A percentile compares a stretch with the other conserved stretches of the same genome.
Conservation (phyloP, 2,888 invertebrate genomes). For the Cephonodes hylas region DNA sequence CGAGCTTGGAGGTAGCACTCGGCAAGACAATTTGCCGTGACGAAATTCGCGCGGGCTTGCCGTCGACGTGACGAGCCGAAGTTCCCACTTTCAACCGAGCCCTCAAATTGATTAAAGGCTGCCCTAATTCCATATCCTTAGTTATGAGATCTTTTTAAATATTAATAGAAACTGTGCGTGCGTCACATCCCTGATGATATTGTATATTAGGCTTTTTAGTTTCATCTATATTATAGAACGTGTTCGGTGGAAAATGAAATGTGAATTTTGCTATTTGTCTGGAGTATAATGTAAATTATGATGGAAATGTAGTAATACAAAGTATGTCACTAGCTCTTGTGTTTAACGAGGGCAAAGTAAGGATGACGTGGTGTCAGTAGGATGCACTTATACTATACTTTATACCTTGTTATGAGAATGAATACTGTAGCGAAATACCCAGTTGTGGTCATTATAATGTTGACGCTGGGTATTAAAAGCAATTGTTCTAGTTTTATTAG, state of each 20-base stretch:
- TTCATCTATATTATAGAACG: neutral
- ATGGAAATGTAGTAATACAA: neutral
- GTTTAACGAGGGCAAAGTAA: neutral
- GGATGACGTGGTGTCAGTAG: neutral
- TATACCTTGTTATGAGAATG: too few species aligned
- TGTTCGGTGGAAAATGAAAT: too few species aligned
- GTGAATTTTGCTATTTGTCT: too few species aligned
- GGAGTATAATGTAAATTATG: too few species aligned
- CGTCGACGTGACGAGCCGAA: slow-evolving; percentile 31
- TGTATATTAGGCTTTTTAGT: neutral
- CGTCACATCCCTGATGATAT: neutral
- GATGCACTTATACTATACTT: too few species aligned
- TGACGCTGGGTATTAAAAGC: too few species aligned
- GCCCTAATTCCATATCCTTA: slow-evolving; percentile 27
- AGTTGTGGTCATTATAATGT: too few species aligned
- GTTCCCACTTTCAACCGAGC: slow-evolving; percentile 25
- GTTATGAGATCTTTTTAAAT: slow-evolving; percentile 32
- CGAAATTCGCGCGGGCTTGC: slow-evolving; percentile 3
- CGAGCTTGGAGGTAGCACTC: slow-evolving; percentile 32
- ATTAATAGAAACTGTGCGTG: slow-evolving; percentile 33
- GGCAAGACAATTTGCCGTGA: slow-evolving; percentile 36
- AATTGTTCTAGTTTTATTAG: too few species aligned
- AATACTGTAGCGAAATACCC: too few species aligned
- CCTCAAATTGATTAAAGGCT: slow-evolving; percentile 42
- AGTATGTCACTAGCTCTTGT: neutral